phyloP scores from a whole-genome alignment of 2,113 vertebrate species.

The Coptodon rendalli region DNA sequence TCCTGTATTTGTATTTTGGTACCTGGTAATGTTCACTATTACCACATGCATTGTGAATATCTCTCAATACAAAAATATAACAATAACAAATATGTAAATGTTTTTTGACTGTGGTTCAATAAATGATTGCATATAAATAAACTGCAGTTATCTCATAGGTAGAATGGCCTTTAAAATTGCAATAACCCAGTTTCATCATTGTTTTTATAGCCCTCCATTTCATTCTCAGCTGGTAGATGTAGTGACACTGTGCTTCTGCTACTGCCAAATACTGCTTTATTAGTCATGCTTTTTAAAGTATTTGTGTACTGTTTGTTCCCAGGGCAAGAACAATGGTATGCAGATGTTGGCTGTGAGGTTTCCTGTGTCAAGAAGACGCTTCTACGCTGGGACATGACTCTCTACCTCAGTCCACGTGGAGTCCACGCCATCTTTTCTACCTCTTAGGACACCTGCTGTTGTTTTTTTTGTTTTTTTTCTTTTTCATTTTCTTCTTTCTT shows the following conservation, averaged over 20 bases:
- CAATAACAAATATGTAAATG: neutral
- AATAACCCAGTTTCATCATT: neutral
- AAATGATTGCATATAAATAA: neutral
- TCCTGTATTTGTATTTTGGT: neutral
- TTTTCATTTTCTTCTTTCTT: neutral
- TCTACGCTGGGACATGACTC: neutral
- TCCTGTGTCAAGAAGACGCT: neutral
- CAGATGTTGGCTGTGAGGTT: neutral
- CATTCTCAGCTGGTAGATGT: neutral
- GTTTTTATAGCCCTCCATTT: neutral
- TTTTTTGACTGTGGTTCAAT: neutral
- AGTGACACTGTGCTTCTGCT: neutral
- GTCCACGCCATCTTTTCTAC: neutral
- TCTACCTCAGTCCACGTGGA: slow-evolving; percentile 17
- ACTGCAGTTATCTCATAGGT: neutral
- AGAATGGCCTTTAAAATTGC: neutral
- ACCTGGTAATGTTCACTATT: neutral
- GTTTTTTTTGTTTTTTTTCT: neutral
- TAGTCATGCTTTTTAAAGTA: neutral
- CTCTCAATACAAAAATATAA: neutral
- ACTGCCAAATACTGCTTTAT: neutral
- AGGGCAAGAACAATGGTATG: neutral
- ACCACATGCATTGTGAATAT: neutral
- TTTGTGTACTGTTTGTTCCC: neutral
- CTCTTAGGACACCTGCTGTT: neutral